phyloP scores from a whole-genome alignment of 1,140 invertebrate species.

The Sminthurinus signatus region DNA sequence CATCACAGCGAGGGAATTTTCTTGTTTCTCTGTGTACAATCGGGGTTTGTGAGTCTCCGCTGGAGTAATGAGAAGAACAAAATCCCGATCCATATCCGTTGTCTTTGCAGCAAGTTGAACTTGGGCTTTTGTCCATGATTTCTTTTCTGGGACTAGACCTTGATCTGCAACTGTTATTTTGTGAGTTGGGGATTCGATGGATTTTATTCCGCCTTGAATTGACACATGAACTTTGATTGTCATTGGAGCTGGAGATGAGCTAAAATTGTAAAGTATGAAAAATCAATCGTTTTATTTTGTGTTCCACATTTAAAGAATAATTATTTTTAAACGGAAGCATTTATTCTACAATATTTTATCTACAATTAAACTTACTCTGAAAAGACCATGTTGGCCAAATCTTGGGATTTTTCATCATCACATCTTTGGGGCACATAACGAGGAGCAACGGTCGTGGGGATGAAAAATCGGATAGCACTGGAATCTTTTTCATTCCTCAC shows the following conservation, averaged over 20 bases:
- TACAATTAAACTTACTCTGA: conserved; percentile 25
- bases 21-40: conserved; percentile 31
- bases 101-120: conserved; percentile 29
- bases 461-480: conserved; percentile 45
- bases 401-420: conserved; percentile 26
- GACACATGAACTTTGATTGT: conserved; percentile 24
- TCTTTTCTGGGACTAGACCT: conserved; percentile 17
- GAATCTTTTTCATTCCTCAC: conserved; percentile 46
- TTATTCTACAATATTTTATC: too few species aligned
- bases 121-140: conserved; percentile 19
- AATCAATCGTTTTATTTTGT: background rate
- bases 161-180: conserved; percentile 24
- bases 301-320: background rate
- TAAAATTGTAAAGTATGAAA: background rate
- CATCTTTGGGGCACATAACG: conserved; percentile 39
- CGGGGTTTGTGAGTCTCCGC: conserved; percentile 33
- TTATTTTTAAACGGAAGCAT: too few species aligned
- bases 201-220: conserved; percentile 30
- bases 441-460: conserved; percentile 45
- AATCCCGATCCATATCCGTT: conserved; percentile 42
- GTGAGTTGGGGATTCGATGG: conserved; percentile 31
- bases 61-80: conserved; percentile 36
- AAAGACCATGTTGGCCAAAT: conserved; percentile 39
- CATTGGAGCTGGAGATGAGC: conserved; percentile 23
- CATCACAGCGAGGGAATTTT: conserved; percentile 31